Evolutionary conservation across 2,113 vertebrate genomes (phyloP), one percentile per base, ranked within the genome.

Genomic region (Sander vitreus): DNA sequence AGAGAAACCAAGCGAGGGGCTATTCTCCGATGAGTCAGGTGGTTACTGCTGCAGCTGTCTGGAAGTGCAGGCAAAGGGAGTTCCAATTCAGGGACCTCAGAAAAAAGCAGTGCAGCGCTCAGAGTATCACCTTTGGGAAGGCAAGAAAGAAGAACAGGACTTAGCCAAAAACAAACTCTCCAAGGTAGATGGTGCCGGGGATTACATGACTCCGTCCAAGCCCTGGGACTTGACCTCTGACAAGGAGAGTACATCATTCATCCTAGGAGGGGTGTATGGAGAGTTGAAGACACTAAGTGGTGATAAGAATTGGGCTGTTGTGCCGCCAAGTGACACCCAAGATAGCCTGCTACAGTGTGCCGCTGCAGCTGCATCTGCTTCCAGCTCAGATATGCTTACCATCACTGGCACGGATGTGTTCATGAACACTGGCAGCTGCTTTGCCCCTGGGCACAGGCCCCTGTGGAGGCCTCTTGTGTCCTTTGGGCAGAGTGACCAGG

Each of bases 71-170:
- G 93, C 93, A 12, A 94, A 96, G 84, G 81, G 88, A 53, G 95
- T 95, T 91, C 91, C 95, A 21, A 89, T 96, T 66, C 96, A 95
- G 90, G 95, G 95, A 85, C 80, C 94, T 73, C 96, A 96, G 53
- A 95, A 93, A 76, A 98, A 97, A 92, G 99, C 97, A 57, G 97
- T 99, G 85, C 98, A 97, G 94, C 94, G 97, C 64, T 98, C 98
- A 0, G 98, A 99, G 82, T 99, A 99, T 89, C 98, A 96, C 83
- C 96, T 99, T 63, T 99, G 99, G 99, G 97, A 99, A 85, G 96
- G 97, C 57, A 97, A 97, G 78, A 97, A 96, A 27, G 96, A 97
- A 86, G 97, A 97, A 48, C 95, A 96, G 86, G 94, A 95, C 23
- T 96, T 97, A 82, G 94, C 92, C 78, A 95, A 96, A 85, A 94